A percentile compares a stretch with the other conserved stretches of the same genome.
Evolutionary conservation across 2,888 invertebrate genomes (phyloP).

Genomic region (Omphaloscelis lunosa): DNA sequence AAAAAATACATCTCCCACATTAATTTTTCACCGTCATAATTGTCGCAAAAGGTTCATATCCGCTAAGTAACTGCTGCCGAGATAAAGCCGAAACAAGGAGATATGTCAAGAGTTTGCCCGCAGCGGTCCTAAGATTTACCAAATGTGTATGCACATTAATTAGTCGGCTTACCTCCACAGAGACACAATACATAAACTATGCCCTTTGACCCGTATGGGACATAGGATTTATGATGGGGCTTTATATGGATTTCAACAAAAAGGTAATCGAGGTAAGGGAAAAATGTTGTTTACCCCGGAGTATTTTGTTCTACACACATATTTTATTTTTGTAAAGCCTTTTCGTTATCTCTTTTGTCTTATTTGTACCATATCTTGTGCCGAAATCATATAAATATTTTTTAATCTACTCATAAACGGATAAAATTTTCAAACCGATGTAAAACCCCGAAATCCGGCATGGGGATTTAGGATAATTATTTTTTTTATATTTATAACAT

Average conservation of each 20-base stretch:
- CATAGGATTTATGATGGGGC: constrained; percentile 62
- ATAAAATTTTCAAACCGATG: constrained; percentile 23
- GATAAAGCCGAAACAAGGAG: constrained; percentile 9
- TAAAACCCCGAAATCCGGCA: not conserved
- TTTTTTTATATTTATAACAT: constrained; percentile 6
- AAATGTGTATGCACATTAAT: constrained; percentile 61
- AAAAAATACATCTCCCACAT: not conserved
- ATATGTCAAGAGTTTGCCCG: constrained; percentile 12
- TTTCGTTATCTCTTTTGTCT: constrained; percentile 15
- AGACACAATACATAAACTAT: constrained; percentile 63
- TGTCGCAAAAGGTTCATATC: constrained; percentile 16
- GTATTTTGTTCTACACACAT: constrained; percentile 12
- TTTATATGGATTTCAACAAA: constrained; percentile 55
- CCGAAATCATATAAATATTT: constrained; percentile 5
- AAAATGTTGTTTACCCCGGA: constrained; percentile 19
- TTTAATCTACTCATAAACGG: constrained; percentile 18
- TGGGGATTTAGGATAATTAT: constrained; percentile 9
- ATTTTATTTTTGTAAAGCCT: constrained; percentile 24
- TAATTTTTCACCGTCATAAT: not conserved
- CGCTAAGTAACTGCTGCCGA: constrained; percentile 4
- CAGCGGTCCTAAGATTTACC: constrained; percentile 47
- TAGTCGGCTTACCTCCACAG: constrained; percentile 52
- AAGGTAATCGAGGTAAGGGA: constrained; percentile 34
- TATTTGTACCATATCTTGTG: not conserved
- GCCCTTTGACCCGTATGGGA: constrained; percentile 59